Evolutionary conservation across 2,797 vertebrate genomes (phyloP).

Genomic region (Sebastes oblongus): DNA sequence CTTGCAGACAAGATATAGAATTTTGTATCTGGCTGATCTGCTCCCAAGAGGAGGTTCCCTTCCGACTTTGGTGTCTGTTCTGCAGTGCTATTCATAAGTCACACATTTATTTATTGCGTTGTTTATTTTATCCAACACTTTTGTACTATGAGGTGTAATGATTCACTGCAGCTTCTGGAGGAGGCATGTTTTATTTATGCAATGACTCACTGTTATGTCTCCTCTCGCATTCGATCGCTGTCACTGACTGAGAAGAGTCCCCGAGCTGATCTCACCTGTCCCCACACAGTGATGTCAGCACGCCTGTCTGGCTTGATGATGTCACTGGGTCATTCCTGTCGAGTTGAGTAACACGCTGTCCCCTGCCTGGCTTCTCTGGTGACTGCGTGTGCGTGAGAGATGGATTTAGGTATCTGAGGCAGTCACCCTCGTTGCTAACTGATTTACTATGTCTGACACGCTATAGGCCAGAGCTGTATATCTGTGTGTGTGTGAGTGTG

Average conservation of each 20-base stretch:
- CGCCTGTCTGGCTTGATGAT: constrained; percentile 51
- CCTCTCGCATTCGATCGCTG: constrained; percentile 21
- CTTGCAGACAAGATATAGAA: not conserved
- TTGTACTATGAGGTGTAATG: not conserved
- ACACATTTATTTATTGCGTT: not conserved
- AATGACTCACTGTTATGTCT: not conserved
- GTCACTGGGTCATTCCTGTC: constrained; percentile 72
- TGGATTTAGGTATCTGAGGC: constrained; percentile 42
- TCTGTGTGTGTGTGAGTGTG: not conserved
- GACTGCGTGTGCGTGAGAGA: constrained; percentile 29
- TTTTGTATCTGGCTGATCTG: not conserved
- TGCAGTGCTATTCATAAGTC: not conserved
- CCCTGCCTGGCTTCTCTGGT: constrained; percentile 32
- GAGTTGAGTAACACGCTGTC: constrained; percentile 54
- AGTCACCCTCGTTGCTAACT: constrained; percentile 48
- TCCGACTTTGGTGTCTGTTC: not conserved
- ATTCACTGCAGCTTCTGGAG: not conserved
- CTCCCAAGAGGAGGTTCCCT: not conserved
- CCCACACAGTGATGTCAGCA: constrained; percentile 52
- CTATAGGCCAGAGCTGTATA: constrained; percentile 31
- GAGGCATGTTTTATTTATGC: constrained; percentile 29
- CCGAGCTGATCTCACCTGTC: constrained; percentile 62
- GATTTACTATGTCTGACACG: constrained; percentile 60
- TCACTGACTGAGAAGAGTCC: constrained; percentile 39
- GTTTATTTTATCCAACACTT: not conserved